A percentile compares a stretch with the other conserved stretches of the same genome.
Evolutionary conservation across 2,113 vertebrate genomes (phyloP).

Genomic region (Riparia riparia): DNA sequence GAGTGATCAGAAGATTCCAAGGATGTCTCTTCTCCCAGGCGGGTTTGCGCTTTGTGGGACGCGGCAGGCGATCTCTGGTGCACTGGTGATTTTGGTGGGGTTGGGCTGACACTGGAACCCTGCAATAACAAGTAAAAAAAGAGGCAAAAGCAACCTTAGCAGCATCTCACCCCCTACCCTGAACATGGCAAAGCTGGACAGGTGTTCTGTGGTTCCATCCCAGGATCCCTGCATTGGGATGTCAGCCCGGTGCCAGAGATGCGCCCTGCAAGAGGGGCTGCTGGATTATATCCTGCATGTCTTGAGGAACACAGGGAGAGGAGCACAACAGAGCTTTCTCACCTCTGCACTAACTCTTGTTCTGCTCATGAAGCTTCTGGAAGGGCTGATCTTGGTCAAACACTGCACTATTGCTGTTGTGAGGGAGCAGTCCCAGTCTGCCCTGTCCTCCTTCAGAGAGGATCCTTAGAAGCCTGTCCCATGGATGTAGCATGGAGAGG

Average conservation of each 20-base stretch:
- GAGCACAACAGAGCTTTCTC: not conserved
- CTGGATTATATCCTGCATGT: not conserved
- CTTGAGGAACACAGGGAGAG: not conserved
- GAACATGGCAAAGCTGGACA: not conserved
- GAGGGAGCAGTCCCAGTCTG: not conserved
- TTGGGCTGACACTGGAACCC: constrained; percentile 67
- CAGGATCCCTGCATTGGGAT: not conserved
- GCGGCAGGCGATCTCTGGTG: constrained; percentile 65
- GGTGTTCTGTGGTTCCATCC: rapidly evolving
- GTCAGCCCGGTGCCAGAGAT: not conserved
- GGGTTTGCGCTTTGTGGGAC: not conserved
- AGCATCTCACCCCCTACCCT: not conserved
- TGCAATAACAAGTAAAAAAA: not conserved
- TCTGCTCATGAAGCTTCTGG: not conserved
- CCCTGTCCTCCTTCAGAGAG: not conserved
- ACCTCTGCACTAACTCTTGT: not conserved
- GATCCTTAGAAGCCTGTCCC: not conserved
- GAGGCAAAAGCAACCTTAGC: not conserved
- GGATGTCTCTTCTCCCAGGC: not conserved
- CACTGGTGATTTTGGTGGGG: constrained; percentile 69
- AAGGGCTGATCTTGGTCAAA: not conserved
- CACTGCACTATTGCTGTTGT: not conserved
- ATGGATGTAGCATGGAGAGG: rapidly evolving
- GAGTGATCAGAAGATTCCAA: constrained; percentile 73
- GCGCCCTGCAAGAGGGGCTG: not conserved